Evolutionary conservation across 2,797 vertebrate species (phyloP).

Genomic region (Spea hammondii): DNA sequence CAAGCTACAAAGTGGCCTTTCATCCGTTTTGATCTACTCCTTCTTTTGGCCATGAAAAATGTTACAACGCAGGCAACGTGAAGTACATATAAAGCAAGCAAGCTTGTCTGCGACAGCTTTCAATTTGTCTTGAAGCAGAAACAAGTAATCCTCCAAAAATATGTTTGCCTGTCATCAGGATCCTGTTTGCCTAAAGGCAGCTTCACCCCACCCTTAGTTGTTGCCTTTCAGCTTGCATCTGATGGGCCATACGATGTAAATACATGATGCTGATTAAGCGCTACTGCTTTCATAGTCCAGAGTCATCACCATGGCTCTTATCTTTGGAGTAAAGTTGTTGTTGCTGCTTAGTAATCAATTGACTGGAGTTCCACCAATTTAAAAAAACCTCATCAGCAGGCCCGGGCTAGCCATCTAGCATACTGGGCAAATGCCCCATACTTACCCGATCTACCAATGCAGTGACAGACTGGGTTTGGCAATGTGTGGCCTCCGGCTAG

Average conservation of each 20-base stretch:
- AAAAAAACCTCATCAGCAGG: no score
- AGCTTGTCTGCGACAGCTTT: constrained; percentile 60
- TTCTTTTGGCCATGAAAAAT: constrained; percentile 56
- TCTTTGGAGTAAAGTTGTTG: constrained; percentile 8
- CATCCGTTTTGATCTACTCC: constrained; percentile 49
- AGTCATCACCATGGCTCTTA: no score
- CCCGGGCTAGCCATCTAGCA: no score
- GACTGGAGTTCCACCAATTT: constrained; percentile 6
- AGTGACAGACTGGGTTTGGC: no score
- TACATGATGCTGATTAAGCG: constrained; percentile 61
- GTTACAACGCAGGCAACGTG: constrained; percentile 49
- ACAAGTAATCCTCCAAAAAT: constrained; percentile 61
- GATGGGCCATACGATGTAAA: constrained; percentile 62
- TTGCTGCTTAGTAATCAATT: constrained; percentile 59
- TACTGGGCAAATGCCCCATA: no score
- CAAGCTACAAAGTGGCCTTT: constrained; percentile 44
- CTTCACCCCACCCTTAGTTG: constrained; percentile 59
- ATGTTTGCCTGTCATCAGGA: constrained; percentile 63
- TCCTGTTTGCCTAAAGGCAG: constrained; percentile 62
- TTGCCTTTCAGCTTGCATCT: constrained; percentile 63
- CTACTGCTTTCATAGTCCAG: constrained; percentile 55
- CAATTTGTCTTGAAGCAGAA: constrained; percentile 60
- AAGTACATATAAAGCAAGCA: constrained; percentile 55
- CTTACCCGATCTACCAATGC: no score
- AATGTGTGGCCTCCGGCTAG: no score